Evolutionary conservation across 2,888 invertebrate genomes (phyloP).

Genomic region (Cepaea hortensis): DNA sequence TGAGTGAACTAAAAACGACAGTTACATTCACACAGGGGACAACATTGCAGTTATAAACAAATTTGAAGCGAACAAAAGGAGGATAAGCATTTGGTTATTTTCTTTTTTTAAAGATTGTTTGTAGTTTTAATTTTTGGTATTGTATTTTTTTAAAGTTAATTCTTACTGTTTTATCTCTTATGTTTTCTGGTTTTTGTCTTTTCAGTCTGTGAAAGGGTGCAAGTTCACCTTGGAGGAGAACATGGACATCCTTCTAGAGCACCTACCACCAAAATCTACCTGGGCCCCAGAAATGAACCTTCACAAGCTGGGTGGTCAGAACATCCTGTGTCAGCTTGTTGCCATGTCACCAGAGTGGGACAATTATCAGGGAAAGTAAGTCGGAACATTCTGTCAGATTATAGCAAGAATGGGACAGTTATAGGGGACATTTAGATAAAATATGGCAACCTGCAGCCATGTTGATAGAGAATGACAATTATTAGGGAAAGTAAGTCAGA

Average conservation of each 20-base stretch:
- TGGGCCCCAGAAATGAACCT: constrained; percentile 95
- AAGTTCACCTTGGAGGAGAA: constrained; percentile 91
- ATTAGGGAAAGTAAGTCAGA: constrained; percentile 82
- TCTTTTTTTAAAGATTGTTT: no score
- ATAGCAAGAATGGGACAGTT: no score
- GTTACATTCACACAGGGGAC: no score
- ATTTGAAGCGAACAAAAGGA: no score
- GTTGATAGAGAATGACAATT: constrained; percentile 91
- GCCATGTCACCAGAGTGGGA: constrained; percentile 94
- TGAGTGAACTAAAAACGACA: no score
- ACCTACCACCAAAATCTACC: constrained; percentile 84
- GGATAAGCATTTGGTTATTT: no score
- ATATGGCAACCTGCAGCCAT: constrained; percentile 91
- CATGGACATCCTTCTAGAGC: constrained; percentile 87
- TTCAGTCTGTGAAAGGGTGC: constrained; percentile 79
- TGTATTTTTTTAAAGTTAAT: not conserved
- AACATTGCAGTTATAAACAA: no score
- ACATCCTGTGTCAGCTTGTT: constrained; percentile 88
- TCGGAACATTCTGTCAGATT: constrained; percentile 15
- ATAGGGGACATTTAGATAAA: constrained; percentile 83
- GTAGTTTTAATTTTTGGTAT: not conserved
- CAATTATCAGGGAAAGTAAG: constrained; percentile 83
- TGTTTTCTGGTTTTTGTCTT: constrained; percentile 16
- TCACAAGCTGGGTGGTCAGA: constrained; percentile 86
- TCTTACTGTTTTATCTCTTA: not conserved